These are phyloP conservation scores for Drosophila guanche DNA, from an alignment of 1,140 invertebrate genomes.

Conservation along the genomic window DNA sequence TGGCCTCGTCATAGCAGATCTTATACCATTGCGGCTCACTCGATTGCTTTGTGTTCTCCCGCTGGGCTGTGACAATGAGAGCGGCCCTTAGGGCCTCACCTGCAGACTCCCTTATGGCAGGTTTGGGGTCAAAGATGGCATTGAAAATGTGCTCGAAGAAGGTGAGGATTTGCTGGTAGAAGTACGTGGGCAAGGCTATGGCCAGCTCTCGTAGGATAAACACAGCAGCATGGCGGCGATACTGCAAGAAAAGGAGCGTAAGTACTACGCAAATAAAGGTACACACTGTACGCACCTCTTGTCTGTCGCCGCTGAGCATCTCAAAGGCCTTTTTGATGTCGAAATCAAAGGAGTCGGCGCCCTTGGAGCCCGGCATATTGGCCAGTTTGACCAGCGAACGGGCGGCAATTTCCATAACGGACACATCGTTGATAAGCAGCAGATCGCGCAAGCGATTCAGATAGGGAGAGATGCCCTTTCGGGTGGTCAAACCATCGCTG, in stretches of 20 bases:
- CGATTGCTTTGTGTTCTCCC: conserved; percentile 95
- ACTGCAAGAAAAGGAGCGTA: conserved; percentile 65
- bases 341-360: conserved; percentile 97
- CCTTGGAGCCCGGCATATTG: conserved; percentile 95
- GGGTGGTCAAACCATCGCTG: conserved; percentile 96
- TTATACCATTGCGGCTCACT: conserved; percentile 96
- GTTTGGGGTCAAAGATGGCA: conserved; percentile 95
- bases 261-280: conserved; percentile 1
- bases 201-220: conserved; percentile 96
- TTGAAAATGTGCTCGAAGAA: conserved; percentile 98
- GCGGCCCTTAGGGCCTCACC: conserved; percentile 96
- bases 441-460: conserved; percentile 96
- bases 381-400: conserved; percentile 96
- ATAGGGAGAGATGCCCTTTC: conserved; percentile 94
- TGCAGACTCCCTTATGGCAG: conserved; percentile 95
- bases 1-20: conserved; percentile 95
- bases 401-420: conserved; percentile 97
- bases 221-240: conserved; percentile 95
- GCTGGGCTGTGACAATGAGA: conserved; percentile 95
- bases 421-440: conserved; percentile 94
- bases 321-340: conserved; percentile 97
- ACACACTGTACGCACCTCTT: conserved; percentile 86
- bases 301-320: conserved; percentile 94
- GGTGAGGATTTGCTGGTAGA: conserved; percentile 98
- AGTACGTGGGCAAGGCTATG: conserved; percentile 97